A percentile compares a stretch with the other conserved stretches of the same genome.
Evolutionary conservation across 2,888 invertebrate species (phyloP).

Genomic region (Apotomis turbidana): DNA sequence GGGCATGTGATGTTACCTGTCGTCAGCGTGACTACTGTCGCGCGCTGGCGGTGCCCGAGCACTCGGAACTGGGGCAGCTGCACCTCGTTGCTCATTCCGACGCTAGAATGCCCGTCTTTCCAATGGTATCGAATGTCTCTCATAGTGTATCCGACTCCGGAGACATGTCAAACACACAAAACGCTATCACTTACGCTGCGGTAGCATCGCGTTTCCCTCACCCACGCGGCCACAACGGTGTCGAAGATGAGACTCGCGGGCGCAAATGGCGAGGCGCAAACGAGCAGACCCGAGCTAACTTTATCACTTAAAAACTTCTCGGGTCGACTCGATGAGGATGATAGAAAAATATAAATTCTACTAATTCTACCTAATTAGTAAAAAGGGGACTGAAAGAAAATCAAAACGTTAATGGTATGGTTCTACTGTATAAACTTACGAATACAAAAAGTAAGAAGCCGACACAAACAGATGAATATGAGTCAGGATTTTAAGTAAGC

Average conservation of each 20-base stretch:
- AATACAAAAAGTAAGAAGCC: conserved; percentile 38
- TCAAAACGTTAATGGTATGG: conserved; percentile 19
- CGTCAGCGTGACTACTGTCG: conserved; percentile 96
- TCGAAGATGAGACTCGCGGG: conserved; percentile 60
- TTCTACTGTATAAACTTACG: conserved; percentile 24
- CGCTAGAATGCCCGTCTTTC: conserved; percentile 96
- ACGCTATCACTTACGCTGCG: conserved; percentile 84
- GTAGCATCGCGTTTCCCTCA: conserved; percentile 68
- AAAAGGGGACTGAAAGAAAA: conserved; percentile 47
- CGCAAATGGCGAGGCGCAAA: conserved; percentile 56
- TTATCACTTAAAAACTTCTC: conserved; percentile 45
- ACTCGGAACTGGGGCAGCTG: conserved; percentile 98
- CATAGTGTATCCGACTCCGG: conserved; percentile 98
- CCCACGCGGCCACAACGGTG: conserved; percentile 57
- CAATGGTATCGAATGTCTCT: conserved; percentile 98
- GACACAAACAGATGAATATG: conserved; percentile 36
- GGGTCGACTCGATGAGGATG: conserved; percentile 63
- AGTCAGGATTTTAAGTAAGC: conserved; percentile 30
- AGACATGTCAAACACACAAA: conserved; percentile 85
- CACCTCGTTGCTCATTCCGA: conserved; percentile 97
- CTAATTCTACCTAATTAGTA: conserved; percentile 54
- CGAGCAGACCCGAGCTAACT: conserved; percentile 57
- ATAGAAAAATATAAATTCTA: conserved; percentile 74
- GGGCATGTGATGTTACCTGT: conserved; percentile 90
- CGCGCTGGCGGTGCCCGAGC: conserved; percentile 97